Evolutionary conservation across 2,888 invertebrate genomes (phyloP), one percentile per base, ranked within the genome.

Genomic region (Drosophila buzzatii): DNA sequence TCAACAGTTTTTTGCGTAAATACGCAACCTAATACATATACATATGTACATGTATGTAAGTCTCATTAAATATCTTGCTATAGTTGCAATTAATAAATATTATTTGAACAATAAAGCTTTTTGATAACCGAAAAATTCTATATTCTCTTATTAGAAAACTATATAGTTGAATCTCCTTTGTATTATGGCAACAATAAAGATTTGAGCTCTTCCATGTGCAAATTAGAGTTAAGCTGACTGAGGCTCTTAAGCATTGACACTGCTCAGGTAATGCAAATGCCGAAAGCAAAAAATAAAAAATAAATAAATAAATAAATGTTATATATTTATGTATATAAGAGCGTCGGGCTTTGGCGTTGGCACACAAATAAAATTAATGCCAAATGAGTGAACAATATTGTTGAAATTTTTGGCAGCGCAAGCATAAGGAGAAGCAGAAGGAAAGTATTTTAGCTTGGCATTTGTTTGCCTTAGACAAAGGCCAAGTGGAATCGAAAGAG

Each of bases 281-380:
- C 51, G 6, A 37, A 14, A 14, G 14, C 4, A 35, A 23, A 18
- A 58, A 27, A n/a, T n/a, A 55, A 44, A n/a, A 20, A 23, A 45
- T 23, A 18, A 9, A 41, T 2, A 35, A 12, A 33, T 1, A n/a
- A n/a, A n/a, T n/a, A n/a, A n/a, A n/a, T n/a, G n/a, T n/a, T n/a
- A 35, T 9, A 35, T 27, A 2, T 27, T 3, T 4, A 35, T 4
- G 4, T 10, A 27, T 27, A 27, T 27, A 27, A 27, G 27, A 51
- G 45, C 37, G 9, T 20, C 65, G 61, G 65, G 47, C 66, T 69
- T 64, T 71, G 71, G 71, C 76, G 52, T 69, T 66, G 66, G 64
- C 67, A 73, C 76, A 81, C 81, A 76, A 81, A 76, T 81, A 81
- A 73, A 70, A 76, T 79, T 76, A 79, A 81, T 81, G 70, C 77